A percentile compares a stretch with the other conserved stretches of the same genome.
phyloP scores from a whole-genome alignment of 2,113 vertebrate genomes.

The Stegostoma tigrinum region DNA sequence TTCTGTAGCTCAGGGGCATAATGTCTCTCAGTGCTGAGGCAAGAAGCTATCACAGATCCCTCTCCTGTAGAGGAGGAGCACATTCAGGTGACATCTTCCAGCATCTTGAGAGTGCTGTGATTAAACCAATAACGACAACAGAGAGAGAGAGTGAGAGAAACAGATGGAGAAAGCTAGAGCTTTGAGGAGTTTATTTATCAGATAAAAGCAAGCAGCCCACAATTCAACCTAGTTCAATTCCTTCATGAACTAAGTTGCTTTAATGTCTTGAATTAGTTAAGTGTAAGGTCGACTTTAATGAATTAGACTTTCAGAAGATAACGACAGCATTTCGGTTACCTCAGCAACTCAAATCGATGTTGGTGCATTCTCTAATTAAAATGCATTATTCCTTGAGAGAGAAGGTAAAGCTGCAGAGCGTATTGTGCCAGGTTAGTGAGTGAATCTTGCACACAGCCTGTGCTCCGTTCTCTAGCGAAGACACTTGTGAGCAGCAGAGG shows the following conservation, averaged over 20 bases:
- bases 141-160: background rate
- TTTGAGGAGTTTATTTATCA: background rate
- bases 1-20: background rate
- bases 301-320: background rate
- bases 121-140: background rate
- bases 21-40: no score
- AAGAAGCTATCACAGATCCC: background rate
- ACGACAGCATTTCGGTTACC: conserved; percentile 20
- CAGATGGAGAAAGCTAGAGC: background rate
- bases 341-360: background rate
- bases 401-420: background rate
- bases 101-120: background rate
- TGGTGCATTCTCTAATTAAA: background rate
- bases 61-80: background rate
- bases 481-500: background rate
- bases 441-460: background rate
- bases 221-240: background rate
- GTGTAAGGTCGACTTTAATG: background rate
- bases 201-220: background rate
- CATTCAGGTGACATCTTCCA: background rate
- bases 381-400: background rate
- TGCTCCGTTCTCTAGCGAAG: background rate
- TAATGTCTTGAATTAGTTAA: background rate
- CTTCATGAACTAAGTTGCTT: background rate
- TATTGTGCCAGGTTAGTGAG: background rate